Evolutionary conservation across 2,113 vertebrate genomes (phyloP).

Genomic region (Cryptotis parvus): DNA sequence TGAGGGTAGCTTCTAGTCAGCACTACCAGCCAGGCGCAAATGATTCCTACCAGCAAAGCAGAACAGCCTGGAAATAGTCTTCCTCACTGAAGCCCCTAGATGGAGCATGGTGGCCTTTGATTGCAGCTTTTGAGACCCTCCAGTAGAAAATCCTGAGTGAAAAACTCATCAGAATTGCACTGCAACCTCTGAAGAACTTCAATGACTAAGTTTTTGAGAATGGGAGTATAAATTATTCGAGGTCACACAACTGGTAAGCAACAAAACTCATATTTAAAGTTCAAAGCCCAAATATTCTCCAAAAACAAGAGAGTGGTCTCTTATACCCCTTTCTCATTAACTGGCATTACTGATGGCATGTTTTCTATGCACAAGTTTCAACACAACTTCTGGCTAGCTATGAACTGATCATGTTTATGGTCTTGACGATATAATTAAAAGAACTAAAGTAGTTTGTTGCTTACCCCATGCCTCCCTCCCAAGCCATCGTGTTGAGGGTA

Average conservation of each 20-base stretch:
- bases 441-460: neutral
- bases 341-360: neutral
- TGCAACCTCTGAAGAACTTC: neutral
- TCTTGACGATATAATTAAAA: slow-evolving; percentile 32
- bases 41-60: neutral
- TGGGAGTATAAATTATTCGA: neutral
- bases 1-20: neutral
- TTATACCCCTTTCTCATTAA: neutral
- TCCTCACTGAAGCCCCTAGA: neutral
- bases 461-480: neutral
- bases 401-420: neutral
- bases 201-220: neutral
- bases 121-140: neutral
- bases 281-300: neutral
- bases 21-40: neutral
- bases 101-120: neutral
- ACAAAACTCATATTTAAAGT: slow-evolving; percentile 15
- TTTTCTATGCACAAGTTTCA: neutral
- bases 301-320: neutral
- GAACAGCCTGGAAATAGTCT: neutral
- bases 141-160: neutral
- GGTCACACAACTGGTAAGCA: neutral
- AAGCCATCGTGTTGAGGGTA: neutral
- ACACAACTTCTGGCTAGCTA: neutral
- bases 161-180: neutral